Evolutionary conservation across 1,140 invertebrate genomes (phyloP), one percentile per base, ranked within the genome.

Genomic region (Metopolophium dirhodum): DNA sequence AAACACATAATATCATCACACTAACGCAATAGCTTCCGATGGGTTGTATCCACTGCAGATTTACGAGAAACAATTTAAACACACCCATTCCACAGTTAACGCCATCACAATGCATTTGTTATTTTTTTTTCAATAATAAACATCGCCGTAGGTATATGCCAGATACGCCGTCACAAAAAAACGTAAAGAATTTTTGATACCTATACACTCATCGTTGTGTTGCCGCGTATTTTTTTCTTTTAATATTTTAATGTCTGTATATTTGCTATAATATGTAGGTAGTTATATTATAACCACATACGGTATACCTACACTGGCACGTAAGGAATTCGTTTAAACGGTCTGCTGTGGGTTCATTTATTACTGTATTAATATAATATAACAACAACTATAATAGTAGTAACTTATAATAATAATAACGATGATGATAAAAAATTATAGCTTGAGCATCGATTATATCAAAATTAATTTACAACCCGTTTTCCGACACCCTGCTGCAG

Each of bases 141-240:
- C 7, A 35, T 54, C 20, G 0, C 0, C 18, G 23, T 35, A 30
- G 23, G 26, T 47, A n/a, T 14, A 41, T 30, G 77, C 1, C n/a
- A 30, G 14, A 82, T 54, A 54, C 51, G 35, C 6, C 2, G 47
- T 88, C n/a, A 30, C 49, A n/a, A 88, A 88, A 41, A 88, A 88
- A 88, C 18, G n/a, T 88, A 35, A 88, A 54, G 87, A 88, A 88
- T 54, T 88, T 35, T 88, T 23, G 18, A n/a, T 51, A 22, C 86
- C 86, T 35, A 23, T 35, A 49, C n/a, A n/a, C 14, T 77, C 30
- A 18, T n/a, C 30, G 30, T 77, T 18, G 11, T n/a, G 30, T 77
- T 9, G 4, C 61, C 7, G 22, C 1, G 14, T 77, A 68, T 23
- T 68, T n/a, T 61, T 9, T 61, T 30, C 9, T 30, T 68, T 68